Percentiles rank a stretch among this genome's conserved stretches.
Evolutionary conservation across 2,113 vertebrate species (phyloP).

Genomic region (Reinhardtius hippoglossoides): DNA sequence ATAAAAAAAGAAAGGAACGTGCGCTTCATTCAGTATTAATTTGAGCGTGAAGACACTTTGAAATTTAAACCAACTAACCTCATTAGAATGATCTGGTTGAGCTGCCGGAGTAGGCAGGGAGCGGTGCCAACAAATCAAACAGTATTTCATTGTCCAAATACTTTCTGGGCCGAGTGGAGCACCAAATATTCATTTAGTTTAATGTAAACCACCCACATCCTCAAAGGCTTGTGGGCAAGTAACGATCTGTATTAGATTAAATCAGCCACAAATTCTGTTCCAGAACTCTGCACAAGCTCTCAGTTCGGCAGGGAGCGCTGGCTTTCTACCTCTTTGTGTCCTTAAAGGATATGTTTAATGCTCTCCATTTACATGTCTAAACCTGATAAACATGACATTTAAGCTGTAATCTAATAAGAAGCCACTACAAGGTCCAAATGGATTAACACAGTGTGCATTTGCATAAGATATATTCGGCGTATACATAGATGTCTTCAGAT

Average conservation of each 20-base stretch:
- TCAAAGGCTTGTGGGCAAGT: conserved; percentile 39
- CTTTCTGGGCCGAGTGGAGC: conserved; percentile 37
- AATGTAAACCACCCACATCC: conserved; percentile 64
- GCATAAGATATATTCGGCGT: conserved; percentile 35
- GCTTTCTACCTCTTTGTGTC: conserved; percentile 45
- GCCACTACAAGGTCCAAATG: conserved; percentile 55
- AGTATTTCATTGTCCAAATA: conserved; percentile 64
- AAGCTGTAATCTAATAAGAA: conserved; percentile 74
- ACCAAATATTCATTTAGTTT: conserved; percentile 66
- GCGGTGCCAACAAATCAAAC: conserved; percentile 53
- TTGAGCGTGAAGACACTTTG: conserved; percentile 57
- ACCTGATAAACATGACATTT: conserved; percentile 79
- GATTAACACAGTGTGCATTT: conserved; percentile 60
- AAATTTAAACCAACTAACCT: conserved; percentile 70
- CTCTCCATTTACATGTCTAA: conserved; percentile 71
- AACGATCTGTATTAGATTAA: conserved; percentile 62
- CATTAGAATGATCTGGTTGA: conserved; percentile 57
- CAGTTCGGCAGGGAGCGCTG: conserved; percentile 38
- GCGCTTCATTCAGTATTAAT: conserved; percentile 71
- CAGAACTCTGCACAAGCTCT: conserved; percentile 48
- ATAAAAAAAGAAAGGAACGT: conserved; percentile 42
- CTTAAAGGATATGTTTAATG: conserved; percentile 62
- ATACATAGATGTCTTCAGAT: conserved; percentile 39
- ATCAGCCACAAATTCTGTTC: conserved; percentile 53
- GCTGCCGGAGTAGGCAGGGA: conserved; percentile 49